phyloP scores from a whole-genome alignment of 2,797 vertebrate species.

The Helarctos malayanus region DNA sequence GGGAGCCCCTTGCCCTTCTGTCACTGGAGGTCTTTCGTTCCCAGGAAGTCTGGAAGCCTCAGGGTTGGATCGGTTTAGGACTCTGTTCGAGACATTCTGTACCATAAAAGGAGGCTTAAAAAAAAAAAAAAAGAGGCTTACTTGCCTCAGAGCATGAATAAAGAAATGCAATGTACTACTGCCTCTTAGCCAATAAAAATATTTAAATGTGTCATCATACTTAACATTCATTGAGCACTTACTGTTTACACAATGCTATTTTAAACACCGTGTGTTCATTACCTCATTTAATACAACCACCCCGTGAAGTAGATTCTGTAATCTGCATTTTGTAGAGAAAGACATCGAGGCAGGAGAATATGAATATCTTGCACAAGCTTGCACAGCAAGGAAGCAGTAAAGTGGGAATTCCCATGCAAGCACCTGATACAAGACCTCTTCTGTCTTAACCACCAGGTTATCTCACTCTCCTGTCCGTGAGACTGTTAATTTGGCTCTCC shows the following conservation, averaged over 20 bases:
- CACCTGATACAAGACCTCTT: not conserved
- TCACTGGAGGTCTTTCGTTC: not conserved
- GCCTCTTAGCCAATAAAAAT: not conserved
- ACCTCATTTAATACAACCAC: not conserved
- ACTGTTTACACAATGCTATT: not conserved
- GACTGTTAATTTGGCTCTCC: not conserved
- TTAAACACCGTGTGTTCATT: not conserved
- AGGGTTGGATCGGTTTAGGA: not conserved
- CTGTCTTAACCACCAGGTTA: not conserved
- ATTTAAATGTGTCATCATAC: not conserved
- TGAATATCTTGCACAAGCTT: not conserved
- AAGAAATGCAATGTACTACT: not conserved
- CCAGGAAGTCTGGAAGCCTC: not conserved
- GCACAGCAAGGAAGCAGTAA: not conserved
- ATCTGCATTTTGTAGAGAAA: not conserved
- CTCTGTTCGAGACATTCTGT: not conserved
- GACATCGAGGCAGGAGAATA: not conserved
- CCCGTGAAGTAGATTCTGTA: not conserved
- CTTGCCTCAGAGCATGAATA: not conserved
- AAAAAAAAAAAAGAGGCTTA: not conserved
- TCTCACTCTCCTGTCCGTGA: not conserved
- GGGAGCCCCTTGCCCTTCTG: not conserved
- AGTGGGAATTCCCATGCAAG: not conserved
- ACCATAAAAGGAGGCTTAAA: not conserved
- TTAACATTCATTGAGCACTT: not conserved